Conservation (phyloP, 2,888 invertebrate species). For the Antitype chi region DNA sequence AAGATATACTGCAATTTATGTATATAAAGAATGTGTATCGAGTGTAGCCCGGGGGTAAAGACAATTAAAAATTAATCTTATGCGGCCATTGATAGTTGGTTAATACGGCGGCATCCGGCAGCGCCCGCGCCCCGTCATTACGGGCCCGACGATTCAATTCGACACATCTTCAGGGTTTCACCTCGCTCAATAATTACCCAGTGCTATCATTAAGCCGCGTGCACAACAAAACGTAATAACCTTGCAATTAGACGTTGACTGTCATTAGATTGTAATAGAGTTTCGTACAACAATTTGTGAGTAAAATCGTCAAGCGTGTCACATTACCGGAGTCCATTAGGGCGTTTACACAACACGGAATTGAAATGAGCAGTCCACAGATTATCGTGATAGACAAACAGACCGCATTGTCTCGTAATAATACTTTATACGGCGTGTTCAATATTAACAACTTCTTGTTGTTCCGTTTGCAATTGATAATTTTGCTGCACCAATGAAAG, state of each 20-base stretch:
- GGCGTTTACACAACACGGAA: slow-evolving; percentile 90
- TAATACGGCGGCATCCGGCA: slow-evolving; percentile 75
- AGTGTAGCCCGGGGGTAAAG: slow-evolving; percentile 75
- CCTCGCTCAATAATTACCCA: slow-evolving; percentile 89
- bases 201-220: slow-evolving; percentile 86
- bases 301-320: slow-evolving; percentile 91
- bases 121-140: slow-evolving; percentile 77
- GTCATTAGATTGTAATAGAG: slow-evolving; percentile 90
- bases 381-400: slow-evolving; percentile 90
- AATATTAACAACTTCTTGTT: slow-evolving; percentile 33
- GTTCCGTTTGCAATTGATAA: background rate
- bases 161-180: slow-evolving; percentile 90
- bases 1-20: slow-evolving; percentile 70
- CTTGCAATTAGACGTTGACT: slow-evolving; percentile 89
- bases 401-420: slow-evolving; percentile 89
- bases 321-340: slow-evolving; percentile 90
- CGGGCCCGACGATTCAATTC: slow-evolving; percentile 85
- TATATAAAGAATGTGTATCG: slow-evolving; percentile 67
- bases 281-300: slow-evolving; percentile 90
- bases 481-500: background rate
- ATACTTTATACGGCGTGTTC: slow-evolving; percentile 83
- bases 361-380: slow-evolving; percentile 90
- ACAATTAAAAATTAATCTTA: slow-evolving; percentile 85
- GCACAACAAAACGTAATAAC: slow-evolving; percentile 90
- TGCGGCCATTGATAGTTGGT: slow-evolving; percentile 81